Percentiles rank a stretch among this genome's conserved stretches.
Evolutionary conservation across 1,140 invertebrate species (phyloP).

Genomic region (Aphidius ervi): DNA sequence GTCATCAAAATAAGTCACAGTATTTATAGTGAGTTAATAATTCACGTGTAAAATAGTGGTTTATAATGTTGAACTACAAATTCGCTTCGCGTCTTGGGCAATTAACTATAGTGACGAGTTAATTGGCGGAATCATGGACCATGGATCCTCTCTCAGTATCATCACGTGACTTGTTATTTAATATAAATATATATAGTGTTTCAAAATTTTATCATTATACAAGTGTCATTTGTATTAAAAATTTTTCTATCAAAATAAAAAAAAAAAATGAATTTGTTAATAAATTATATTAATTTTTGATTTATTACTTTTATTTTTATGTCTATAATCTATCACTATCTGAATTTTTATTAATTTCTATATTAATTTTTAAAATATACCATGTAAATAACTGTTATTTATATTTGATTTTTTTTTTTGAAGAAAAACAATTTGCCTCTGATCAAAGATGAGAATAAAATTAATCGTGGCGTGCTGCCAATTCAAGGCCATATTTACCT

Average conservation of each 20-base stretch:
- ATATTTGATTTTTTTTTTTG: background rate
- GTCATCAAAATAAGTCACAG: constrained; percentile 8
- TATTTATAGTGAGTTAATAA: constrained; percentile 12
- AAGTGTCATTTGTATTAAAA: too few relatives aligned
- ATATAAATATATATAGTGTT: too few relatives aligned
- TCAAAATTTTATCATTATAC: too few relatives aligned
- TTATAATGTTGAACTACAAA: constrained; percentile 32
- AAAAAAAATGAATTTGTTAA: too few relatives aligned
- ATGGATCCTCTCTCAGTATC: constrained; percentile 35
- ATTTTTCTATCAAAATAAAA: too few relatives aligned
- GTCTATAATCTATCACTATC: background rate
- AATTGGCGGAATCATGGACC: constrained; percentile 31
- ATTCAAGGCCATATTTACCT: constrained; percentile 7
- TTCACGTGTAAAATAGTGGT: constrained; percentile 24
- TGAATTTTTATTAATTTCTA: too few relatives aligned
- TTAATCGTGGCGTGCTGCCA: constrained; percentile 8
- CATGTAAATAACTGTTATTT: background rate
- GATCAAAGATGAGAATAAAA: background rate
- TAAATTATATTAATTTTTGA: too few relatives aligned
- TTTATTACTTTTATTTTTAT: background rate
- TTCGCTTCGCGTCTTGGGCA: constrained; percentile 31
- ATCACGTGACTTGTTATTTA: constrained; percentile 32
- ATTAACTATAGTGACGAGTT: constrained; percentile 44
- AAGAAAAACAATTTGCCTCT: background rate
- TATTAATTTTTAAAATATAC: too few relatives aligned